phyloP scores from a whole-genome alignment of 2,888 invertebrate species.

The Octonoba sinensis region DNA sequence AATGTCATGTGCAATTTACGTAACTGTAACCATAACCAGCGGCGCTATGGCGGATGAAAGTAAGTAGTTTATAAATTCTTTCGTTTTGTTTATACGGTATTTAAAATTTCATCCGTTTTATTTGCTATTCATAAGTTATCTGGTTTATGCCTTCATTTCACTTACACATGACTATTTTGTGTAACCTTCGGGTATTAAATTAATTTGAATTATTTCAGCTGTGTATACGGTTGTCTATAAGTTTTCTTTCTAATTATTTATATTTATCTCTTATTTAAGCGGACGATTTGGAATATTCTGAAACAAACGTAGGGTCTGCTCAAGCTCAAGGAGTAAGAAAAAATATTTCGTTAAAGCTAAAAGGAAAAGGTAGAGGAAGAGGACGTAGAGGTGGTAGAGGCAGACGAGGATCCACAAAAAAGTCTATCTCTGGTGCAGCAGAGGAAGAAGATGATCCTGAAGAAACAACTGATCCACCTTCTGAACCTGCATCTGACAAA shows the following conservation, averaged over 20 bases:
- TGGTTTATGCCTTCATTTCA: background rate
- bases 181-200: too few species aligned
- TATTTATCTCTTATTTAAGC: constrained; percentile 2
- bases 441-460: constrained; percentile 26
- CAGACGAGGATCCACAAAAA: constrained; percentile 47
- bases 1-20: too few species aligned
- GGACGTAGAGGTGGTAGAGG: constrained; percentile 51
- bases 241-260: too few species aligned
- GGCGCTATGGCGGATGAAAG: constrained; percentile 33
- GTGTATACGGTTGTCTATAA: too few species aligned
- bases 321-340: constrained; percentile 65
- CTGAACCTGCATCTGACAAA: constrained; percentile 35
- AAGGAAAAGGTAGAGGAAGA: constrained; percentile 64
- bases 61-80: constrained; percentile 5
- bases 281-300: constrained; percentile 66
- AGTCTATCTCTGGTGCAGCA: constrained; percentile 20
- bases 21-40: too few species aligned
- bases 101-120: background rate
- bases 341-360: constrained; percentile 66
- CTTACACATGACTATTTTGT: too few species aligned
- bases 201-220: too few species aligned
- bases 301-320: constrained; percentile 61
- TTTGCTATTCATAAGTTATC: background rate
- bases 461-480: constrained; percentile 21
- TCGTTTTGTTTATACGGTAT: background rate